Base-by-base conservation (phyloP, 2,113 vertebrate genomes). In the Astatoreochromis straeleni region DNA sequence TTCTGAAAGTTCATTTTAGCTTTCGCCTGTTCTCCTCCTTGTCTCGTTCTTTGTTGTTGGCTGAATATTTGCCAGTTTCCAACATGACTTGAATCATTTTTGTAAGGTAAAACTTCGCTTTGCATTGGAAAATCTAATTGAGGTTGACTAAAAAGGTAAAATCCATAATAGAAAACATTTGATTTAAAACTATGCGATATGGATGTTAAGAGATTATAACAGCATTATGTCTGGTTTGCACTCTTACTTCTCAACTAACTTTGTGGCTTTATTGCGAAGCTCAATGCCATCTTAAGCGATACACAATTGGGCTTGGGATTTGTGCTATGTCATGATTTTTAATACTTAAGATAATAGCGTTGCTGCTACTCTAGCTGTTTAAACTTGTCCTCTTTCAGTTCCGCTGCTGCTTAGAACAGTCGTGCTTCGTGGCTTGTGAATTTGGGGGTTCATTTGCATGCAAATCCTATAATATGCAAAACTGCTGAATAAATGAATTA, bases 381-480 rank as follows among this genome's bases (percentile, higher is more conserved):
- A 60, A 91, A 85, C 35, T 60, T 12, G 49, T 47, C 84, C 75
- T 35, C 33, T 40, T 75, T 89, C 21, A 60, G 55, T 65, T 2
- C 42, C n/a, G 47, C 88, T 31, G 70, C 83, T 38, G 38, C 53
- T 55, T 12, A 91, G 81, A 82, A 81, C 89, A 60, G 87, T 53
- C 6, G 11, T 45, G 91, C 84, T 91, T 86, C 3, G 3, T 10
- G 82, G 81, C 81, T 92, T 68, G 11, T 81, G 81, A 88, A 91
- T 57, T 29, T 33, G 3, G 13, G 35, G 2, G 9, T 58, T 91
- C 40, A 88, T 91, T 92, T 88, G 81, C 49, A 91, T 93, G 60
- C 89, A 91, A 93, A 93, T 93, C 80, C 51, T 33, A 85, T 88
- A 88, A 87, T 84, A 75, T 90, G 86, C 85, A 85, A 89, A 94